Conservation (phyloP, 2,888 invertebrate species). For the Drosophila quinaria region DNA sequence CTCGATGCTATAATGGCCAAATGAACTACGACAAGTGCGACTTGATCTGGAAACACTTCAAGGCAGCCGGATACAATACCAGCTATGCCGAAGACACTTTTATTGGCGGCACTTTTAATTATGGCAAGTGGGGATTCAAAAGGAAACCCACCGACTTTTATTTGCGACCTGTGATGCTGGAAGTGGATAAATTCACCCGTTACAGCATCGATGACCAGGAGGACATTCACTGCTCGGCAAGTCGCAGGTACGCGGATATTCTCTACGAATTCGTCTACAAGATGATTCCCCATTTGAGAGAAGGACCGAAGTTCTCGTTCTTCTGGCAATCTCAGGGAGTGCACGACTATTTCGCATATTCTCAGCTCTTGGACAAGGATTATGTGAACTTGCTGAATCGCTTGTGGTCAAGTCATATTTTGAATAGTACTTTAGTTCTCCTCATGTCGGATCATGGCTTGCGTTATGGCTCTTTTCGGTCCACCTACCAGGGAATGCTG, state of each 20-base stretch:
- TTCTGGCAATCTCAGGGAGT: constrained; percentile 63
- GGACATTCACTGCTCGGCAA: constrained; percentile 41
- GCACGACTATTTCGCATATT: constrained; percentile 49
- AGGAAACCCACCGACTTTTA: constrained; percentile 94
- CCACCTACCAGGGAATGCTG: constrained; percentile 92
- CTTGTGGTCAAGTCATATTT: constrained; percentile 45
- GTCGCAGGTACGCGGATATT: constrained; percentile 38
- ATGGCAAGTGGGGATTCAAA: constrained; percentile 90
- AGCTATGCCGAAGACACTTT: constrained; percentile 91
- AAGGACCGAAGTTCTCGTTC: constrained; percentile 42
- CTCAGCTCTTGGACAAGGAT: constrained; percentile 24
- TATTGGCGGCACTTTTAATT: constrained; percentile 91
- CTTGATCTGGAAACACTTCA: constrained; percentile 14
- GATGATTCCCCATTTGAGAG: constrained; percentile 35
- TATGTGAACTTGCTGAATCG: constrained; percentile 67
- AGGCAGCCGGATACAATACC: constrained; percentile 2
- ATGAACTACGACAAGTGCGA: constrained; percentile 3
- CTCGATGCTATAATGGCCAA: neutral
- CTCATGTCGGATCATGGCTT: constrained; percentile 95
- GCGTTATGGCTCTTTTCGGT: constrained; percentile 91
- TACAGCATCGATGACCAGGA: constrained; percentile 45
- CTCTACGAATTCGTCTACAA: constrained; percentile 45
- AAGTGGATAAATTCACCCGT: constrained; percentile 87
- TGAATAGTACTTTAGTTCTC: constrained; percentile 90
- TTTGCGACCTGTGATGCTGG: constrained; percentile 90